Evolutionary conservation across 1,140 invertebrate species (phyloP), one percentile per base, ranked within the genome.

Genomic region (Chelonus insularis): DNA sequence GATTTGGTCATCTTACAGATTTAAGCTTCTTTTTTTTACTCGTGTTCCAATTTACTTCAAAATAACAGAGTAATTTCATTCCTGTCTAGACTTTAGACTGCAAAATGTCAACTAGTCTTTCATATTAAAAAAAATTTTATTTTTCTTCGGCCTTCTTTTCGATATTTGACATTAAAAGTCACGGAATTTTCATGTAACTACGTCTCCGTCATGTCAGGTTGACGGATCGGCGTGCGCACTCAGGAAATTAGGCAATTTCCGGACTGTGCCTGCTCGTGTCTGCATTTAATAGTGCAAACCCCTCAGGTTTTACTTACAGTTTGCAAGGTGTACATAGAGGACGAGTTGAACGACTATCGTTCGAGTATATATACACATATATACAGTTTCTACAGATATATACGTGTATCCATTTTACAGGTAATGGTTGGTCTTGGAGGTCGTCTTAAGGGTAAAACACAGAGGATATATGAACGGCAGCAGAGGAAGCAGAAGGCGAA

Each of bases 181-280:
- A 79, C 69, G 72, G 43, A 45, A 72, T 73, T 75, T 72, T 77
- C 73, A 74, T 76, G 75, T 14, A 43, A 43, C 41, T 16, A 43
- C 41, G 41, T 43, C 41, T 43, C 41, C 41, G 75, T 78, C 72
- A 78, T 71, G 76, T 81, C 77, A 81, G 69, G 74, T 76, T 81
- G 78, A 80, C 77, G 76, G 77, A 81, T 80, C 76, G 78, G 76
- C 76, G 77, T 72, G 80, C 76, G 76, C 78, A 81, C 72, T 81
- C 77, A 81, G 80, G 80, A 82, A 82, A 82, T 82, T 82, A 80
- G 80, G 79, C 77, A 82, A 82, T 82, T 81, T 82, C 80, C 78
- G 76, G 77, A 57, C 74, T 65, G 76, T 75, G 73, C 76, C 72
- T 73, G 74, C 77, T 79, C 77, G 76, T 79, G 76, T 76, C 76